Evolutionary conservation across 2,113 vertebrate genomes (phyloP).

Genomic region (Ellobius talpinus): DNA sequence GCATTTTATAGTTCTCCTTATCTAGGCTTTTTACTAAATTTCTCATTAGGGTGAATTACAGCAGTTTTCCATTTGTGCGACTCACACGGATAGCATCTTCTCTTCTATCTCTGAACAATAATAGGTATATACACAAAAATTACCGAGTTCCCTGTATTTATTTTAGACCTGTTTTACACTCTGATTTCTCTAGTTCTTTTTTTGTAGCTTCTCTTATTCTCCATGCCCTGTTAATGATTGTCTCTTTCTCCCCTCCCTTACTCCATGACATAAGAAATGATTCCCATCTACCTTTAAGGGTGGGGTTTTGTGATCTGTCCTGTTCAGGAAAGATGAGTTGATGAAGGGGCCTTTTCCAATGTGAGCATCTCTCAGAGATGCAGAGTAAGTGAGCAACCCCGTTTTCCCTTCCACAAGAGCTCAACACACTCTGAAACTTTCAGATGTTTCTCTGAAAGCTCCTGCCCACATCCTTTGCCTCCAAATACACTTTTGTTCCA

Average conservation of each 20-base stretch:
- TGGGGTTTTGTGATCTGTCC: background rate
- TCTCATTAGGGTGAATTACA: constrained; percentile 6
- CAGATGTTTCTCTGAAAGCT: background rate
- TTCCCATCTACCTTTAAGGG: background rate
- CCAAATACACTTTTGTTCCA: background rate
- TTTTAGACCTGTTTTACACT: background rate
- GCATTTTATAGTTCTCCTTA: constrained; percentile 22
- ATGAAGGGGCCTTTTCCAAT: background rate
- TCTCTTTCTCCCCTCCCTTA: background rate
- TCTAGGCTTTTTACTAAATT: constrained; percentile 18
- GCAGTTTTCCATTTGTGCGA: background rate
- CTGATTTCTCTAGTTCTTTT: background rate
- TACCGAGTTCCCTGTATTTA: background rate
- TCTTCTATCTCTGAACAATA: background rate
- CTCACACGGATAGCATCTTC: background rate
- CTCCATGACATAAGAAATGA: background rate
- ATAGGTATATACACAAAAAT: background rate
- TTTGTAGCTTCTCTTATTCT: background rate
- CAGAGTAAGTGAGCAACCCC: background rate
- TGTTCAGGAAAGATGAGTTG: background rate
- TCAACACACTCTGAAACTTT: background rate
- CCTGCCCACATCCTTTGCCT: background rate
- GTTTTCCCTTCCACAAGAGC: background rate
- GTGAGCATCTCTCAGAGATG: background rate
- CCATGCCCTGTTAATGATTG: background rate